Percentiles rank a stretch among this genome's conserved stretches.
Evolutionary conservation across 2,888 invertebrate species (phyloP).

Genomic region (Nasonovia ribisnigri): DNA sequence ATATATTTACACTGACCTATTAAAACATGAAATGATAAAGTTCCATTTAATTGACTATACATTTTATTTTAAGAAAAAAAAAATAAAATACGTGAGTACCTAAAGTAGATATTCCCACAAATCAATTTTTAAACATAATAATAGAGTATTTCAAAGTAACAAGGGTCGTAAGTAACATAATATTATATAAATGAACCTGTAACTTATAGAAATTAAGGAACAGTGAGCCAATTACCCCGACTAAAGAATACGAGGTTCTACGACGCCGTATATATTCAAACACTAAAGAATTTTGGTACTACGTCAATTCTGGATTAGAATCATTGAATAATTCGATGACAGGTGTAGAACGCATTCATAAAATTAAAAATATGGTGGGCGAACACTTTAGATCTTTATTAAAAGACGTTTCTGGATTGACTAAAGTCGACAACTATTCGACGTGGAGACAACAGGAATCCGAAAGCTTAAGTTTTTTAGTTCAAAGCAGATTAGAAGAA

Average conservation of each 20-base stretch:
- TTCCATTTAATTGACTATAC: not conserved
- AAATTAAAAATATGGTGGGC: conserved; percentile 77
- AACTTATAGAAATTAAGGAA: not conserved
- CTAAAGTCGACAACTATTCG: conserved; percentile 82
- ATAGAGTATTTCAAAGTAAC: not conserved
- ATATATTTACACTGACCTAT: no score
- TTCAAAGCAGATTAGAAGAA: conserved; percentile 83
- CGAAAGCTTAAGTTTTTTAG: conserved; percentile 82
- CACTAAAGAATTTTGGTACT: conserved; percentile 89
- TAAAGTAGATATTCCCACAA: no score
- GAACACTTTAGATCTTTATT: conserved; percentile 79
- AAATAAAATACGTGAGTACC: no score
- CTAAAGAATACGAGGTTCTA: conserved; percentile 81
- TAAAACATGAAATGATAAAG: not conserved
- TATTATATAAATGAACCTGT: not conserved
- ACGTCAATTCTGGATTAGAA: conserved; percentile 79
- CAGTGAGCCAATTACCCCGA: conserved; percentile 72
- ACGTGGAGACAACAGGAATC: conserved; percentile 87
- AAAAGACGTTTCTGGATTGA: conserved; percentile 79
- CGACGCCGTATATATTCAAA: conserved; percentile 82
- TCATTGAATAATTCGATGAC: conserved; percentile 74
- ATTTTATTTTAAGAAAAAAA: not conserved
- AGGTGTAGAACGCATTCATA: conserved; percentile 66
- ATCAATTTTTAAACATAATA: not conserved
- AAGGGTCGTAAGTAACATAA: not conserved